Evolutionary conservation across 2,113 vertebrate genomes (phyloP).

Genomic region (Polyodon spathula): DNA sequence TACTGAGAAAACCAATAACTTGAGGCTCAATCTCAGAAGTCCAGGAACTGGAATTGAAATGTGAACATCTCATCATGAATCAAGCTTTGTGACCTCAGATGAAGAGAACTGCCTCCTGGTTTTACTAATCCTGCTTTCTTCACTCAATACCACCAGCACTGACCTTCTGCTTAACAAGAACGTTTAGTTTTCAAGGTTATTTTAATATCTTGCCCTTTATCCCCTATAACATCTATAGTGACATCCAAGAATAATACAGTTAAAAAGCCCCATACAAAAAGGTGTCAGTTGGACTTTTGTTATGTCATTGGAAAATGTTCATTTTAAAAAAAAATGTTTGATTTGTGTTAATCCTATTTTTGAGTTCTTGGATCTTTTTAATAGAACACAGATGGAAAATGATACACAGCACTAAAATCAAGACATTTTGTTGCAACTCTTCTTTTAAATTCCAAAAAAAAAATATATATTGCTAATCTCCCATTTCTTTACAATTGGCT

Average conservation of each 20-base stretch:
- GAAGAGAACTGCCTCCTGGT: slow-evolving; percentile 3
- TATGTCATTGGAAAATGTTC: background rate
- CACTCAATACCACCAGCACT: slow-evolving; percentile 12
- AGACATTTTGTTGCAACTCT: slow-evolving; percentile 42
- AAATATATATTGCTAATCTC: too few species aligned
- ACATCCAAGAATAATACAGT: background rate
- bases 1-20: slow-evolving; percentile 4
- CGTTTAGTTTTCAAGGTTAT: too few species aligned
- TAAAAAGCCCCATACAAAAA: background rate
- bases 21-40: slow-evolving; percentile 2
- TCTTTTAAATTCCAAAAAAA: slow-evolving; percentile 2
- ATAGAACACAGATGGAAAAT: slow-evolving; percentile 25
- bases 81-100: slow-evolving; percentile 2
- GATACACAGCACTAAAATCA: slow-evolving; percentile 24
- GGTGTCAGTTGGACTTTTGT: background rate
- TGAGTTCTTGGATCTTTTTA: slow-evolving; percentile 27
- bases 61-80: slow-evolving; percentile 22
- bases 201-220: too few species aligned
- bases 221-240: too few species aligned
- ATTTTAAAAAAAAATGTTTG: background rate
- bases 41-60: slow-evolving; percentile 7
- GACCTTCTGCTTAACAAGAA: background rate
- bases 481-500: too few species aligned
- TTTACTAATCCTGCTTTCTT: slow-evolving; percentile 1
- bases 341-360: slow-evolving; percentile 17